phyloP scores from a whole-genome alignment of 2,797 vertebrate species.

The Arnoldichthys spilopterus region DNA sequence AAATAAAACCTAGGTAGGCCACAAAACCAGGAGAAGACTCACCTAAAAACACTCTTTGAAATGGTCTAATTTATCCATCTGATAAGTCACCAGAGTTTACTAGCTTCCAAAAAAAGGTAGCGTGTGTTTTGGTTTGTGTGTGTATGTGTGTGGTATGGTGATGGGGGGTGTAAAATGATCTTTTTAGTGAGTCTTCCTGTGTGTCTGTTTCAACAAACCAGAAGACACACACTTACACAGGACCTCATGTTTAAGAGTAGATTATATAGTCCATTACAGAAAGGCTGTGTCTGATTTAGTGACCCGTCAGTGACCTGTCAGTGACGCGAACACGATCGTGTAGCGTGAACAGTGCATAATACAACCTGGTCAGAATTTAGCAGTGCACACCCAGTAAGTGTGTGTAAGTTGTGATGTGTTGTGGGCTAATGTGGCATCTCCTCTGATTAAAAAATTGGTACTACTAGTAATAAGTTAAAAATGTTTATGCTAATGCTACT shows the following conservation, averaged over 20 bases:
- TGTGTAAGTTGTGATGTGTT: too few relatives aligned
- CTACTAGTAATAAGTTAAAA: too few relatives aligned
- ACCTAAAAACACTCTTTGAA: neutral
- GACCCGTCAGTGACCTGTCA: too few relatives aligned
- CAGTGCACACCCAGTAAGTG: too few relatives aligned
- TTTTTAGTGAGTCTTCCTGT: neutral
- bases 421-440: too few relatives aligned
- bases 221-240: neutral
- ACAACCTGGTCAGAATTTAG: too few relatives aligned
- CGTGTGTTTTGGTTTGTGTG: neutral
- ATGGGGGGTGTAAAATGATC: conserved; percentile 8
- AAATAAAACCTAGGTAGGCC: conserved; percentile 55
- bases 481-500: too few relatives aligned
- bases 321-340: too few relatives aligned
- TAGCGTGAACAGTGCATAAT: too few relatives aligned
- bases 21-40: neutral
- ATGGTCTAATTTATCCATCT: neutral
- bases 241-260: neutral
- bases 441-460: too few relatives aligned
- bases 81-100: conserved; percentile 1
- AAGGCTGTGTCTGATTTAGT: neutral
- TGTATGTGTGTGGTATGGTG: neutral
- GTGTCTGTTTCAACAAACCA: neutral
- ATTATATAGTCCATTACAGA: neutral
- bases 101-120: neutral